Percentiles rank a stretch among this genome's conserved stretches.
Conservation (phyloP, 2,113 vertebrate species). For the Phyllostomus discolor region DNA sequence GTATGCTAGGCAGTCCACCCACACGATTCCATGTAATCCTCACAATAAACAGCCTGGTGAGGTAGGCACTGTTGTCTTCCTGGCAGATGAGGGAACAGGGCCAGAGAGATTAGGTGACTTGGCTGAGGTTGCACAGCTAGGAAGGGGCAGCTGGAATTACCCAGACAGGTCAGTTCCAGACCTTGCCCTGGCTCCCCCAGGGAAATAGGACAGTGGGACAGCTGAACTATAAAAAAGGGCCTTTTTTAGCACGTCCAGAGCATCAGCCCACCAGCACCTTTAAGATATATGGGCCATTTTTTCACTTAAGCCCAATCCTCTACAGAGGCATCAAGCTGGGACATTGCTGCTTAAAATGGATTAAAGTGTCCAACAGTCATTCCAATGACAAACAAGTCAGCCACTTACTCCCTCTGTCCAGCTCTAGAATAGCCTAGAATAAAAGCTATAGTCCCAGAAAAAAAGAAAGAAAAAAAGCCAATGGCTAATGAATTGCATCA, state of each 20-base stretch:
- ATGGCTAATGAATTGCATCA: neutral
- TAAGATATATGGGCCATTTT: neutral
- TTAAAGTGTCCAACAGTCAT: neutral
- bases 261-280: accelerated
- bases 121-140: neutral
- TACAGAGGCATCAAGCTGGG: neutral
- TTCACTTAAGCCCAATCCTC: neutral
- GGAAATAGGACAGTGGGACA: neutral
- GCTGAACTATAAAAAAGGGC: neutral
- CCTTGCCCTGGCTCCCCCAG: neutral
- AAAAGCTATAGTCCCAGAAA: neutral
- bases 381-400: neutral
- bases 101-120: neutral
- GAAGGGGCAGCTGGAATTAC: neutral
- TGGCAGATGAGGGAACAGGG: neutral
- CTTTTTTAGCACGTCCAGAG: neutral
- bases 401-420: neutral
- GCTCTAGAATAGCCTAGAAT: neutral
- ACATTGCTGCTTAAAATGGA: neutral
- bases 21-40: neutral
- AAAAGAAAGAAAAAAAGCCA: neutral
- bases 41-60: neutral
- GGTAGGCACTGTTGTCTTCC: neutral
- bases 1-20: neutral
- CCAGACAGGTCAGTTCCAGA: neutral